Conservation (phyloP, 2,888 invertebrate species). For the Meloe dianella region DNA sequence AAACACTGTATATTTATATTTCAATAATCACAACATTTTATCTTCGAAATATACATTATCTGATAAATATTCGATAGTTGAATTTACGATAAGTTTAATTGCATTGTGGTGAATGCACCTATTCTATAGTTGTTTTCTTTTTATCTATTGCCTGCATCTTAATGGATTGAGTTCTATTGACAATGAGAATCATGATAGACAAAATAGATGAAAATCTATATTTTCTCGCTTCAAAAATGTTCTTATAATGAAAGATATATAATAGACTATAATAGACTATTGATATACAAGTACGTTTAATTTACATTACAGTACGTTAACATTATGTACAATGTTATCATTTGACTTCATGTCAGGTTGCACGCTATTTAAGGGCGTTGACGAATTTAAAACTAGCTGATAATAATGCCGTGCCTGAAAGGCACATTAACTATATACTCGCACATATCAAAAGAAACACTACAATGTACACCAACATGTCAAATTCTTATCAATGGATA, state of each 20-base stretch:
- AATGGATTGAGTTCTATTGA: not conserved
- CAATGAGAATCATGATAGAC: not conserved
- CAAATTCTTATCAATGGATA: not conserved
- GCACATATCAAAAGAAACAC: slow-evolving; percentile 10
- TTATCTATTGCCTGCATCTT: not conserved
- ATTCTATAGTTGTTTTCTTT: not conserved
- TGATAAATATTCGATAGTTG: not conserved
- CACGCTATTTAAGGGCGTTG: slow-evolving; percentile 33
- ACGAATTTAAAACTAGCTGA: slow-evolving; percentile 32
- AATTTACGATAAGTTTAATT: not conserved
- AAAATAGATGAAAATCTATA: not conserved
- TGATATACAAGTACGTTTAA: slow-evolving; percentile 26
- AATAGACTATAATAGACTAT: not conserved
- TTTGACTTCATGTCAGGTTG: slow-evolving; percentile 17
- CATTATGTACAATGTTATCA: slow-evolving; percentile 30
- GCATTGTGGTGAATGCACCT: not conserved
- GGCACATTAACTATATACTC: slow-evolving; percentile 25
- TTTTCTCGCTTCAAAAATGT: too few relatives aligned
- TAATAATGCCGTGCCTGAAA: slow-evolving; percentile 37
- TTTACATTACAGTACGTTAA: slow-evolving; percentile 27
- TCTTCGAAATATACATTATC: not conserved
- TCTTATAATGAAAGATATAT: too few relatives aligned
- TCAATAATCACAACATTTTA: not conserved
- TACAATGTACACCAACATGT: too few relatives aligned
- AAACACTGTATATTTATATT: not conserved